A percentile compares a stretch with the other conserved stretches of the same genome.
These are phyloP conservation scores for Adineta ricciae DNA, from an alignment of 2,888 invertebrate genomes.

Conservation along the genomic window DNA sequence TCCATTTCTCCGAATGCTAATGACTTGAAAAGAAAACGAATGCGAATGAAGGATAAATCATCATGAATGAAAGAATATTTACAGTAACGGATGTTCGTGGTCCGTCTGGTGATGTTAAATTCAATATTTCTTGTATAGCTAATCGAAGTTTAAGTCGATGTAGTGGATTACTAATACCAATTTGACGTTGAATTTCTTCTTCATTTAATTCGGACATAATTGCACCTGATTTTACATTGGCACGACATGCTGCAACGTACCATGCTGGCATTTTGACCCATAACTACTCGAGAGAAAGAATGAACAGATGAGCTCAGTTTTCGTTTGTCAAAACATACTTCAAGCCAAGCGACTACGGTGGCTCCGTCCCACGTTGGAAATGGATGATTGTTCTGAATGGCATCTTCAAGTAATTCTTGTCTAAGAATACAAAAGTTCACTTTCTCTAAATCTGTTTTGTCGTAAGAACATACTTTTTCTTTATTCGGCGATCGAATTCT, in stretches of 20 bases:
- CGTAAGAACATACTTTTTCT: conserved; percentile 65
- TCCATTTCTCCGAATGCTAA: conserved; percentile 96
- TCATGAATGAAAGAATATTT: conserved; percentile 35
- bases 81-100: conserved; percentile 81
- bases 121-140: conserved; percentile 94
- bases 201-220: conserved; percentile 99
- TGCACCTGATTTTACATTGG: conserved; percentile 97
- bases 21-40: not conserved
- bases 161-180: conserved; percentile 69
- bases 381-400: conserved; percentile 97
- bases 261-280: conserved; percentile 99
- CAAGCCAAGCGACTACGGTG: conserved; percentile 97
- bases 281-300: conserved; percentile 51
- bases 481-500: conserved; percentile 71
- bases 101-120: conserved; percentile 90
- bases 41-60: no score
- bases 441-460: no score
- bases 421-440: conserved; percentile 47
- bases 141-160: conserved; percentile 88
- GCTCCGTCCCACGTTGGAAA: conserved; percentile 99
- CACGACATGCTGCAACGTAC: conserved; percentile 92
- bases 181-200: conserved; percentile 97
- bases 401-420: conserved; percentile 89
- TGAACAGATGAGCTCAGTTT: no score
- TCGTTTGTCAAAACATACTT: conserved; percentile 50